Percentiles rank a stretch among this genome's conserved stretches.
These are phyloP conservation scores for Ovibos moschatus DNA, from an alignment of 2,113 vertebrate genomes.

Conservation along the genomic window DNA sequence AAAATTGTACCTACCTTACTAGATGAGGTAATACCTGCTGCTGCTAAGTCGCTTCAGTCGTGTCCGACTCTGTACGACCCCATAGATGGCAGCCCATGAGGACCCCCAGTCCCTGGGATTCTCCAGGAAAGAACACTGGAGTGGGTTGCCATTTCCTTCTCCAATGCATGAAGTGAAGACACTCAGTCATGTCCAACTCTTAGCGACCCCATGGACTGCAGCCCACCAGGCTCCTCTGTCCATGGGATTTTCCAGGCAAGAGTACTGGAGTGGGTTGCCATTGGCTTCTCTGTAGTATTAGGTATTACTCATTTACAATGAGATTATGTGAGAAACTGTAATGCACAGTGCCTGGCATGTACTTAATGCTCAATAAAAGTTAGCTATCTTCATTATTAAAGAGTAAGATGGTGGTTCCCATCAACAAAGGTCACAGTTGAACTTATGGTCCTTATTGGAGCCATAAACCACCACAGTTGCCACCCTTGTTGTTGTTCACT, in stretches of 20 bases:
- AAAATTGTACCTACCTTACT: neutral
- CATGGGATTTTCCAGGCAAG: too few relatives aligned
- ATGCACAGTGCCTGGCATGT: neutral
- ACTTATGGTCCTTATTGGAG: neutral
- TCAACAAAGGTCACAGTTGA: neutral
- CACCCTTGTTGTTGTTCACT: neutral
- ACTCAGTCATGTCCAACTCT: too few relatives aligned
- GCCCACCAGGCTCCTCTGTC: too few relatives aligned
- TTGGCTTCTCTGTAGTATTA: neutral
- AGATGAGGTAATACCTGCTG: neutral
- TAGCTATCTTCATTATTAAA: neutral
- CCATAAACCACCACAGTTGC: neutral
- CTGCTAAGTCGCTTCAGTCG: too few relatives aligned
- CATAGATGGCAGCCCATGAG: too few relatives aligned
- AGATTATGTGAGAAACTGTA: neutral
- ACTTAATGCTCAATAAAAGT: neutral
- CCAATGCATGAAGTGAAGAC: too few relatives aligned
- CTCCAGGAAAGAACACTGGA: too few relatives aligned
- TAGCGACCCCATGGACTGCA: too few relatives aligned
- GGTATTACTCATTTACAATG: neutral
- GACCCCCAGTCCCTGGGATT: too few relatives aligned
- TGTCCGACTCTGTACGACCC: too few relatives aligned
- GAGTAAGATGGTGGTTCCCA: neutral
- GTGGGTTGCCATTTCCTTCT: too few relatives aligned
- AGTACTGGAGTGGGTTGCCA: too few relatives aligned